Base-by-base conservation (phyloP, 1,140 invertebrate species). In the Macrocentrus cingulum region DNA sequence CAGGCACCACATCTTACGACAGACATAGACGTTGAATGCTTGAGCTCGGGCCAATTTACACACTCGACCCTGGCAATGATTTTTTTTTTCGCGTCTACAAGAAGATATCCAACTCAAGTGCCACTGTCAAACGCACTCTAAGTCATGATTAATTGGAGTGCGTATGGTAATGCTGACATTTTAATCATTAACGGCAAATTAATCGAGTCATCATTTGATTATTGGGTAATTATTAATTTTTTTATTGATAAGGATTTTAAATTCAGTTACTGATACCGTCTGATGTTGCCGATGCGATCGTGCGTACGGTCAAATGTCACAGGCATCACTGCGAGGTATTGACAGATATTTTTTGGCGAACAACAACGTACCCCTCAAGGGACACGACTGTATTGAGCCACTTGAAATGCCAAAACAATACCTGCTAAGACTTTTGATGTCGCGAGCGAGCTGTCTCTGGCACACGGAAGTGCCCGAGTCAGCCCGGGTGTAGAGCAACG, bases 201-300 rank as follows among this genome's bases (percentile, higher is more conserved):
- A n/a, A n/a, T n/a, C n/a, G n/a, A n/a, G n/a, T n/a, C n/a, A n/a
- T n/a, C n/a, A n/a, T n/a, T n/a, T n/a, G n/a, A n/a, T n/a, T n/a
- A n/a, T n/a, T n/a, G n/a, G n/a, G n/a, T n/a, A n/a, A n/a, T n/a
- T n/a, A n/a, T n/a, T n/a, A 13, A 54, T 42, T 39, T 23, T 13
- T 19, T 39, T 18, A 37, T 9, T 15, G 29, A 18, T 44, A 45
- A 23, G 3, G n/a, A 52, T 13, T 22, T 20, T 29, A 37, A 15
- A 62, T 18, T 41, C 51, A 55, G 25, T 16, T 52, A 11, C 29
- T 34, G 37, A 46, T 60, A 70, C 61, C 66, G 64, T 56, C 66
- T 64, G 29, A 72, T 59, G 11, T 68, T 44, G 23, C 67, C 72
- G 54, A 76, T 72, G 32, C 65, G 67, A 42, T 72, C 70, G 49